Conservation (phyloP, 2,888 invertebrate species). For the Girardia tigrina region DNA sequence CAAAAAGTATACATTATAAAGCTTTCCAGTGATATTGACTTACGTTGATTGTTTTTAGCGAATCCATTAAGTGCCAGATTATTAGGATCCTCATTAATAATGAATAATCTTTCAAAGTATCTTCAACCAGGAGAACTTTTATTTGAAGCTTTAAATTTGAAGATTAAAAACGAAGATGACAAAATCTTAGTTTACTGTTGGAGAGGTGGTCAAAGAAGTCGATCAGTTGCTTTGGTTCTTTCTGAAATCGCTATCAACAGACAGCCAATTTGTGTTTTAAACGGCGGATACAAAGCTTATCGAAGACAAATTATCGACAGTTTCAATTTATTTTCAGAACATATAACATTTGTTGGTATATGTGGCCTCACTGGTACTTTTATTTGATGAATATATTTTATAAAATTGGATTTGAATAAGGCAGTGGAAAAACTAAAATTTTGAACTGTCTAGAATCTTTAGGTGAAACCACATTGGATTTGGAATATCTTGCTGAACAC, state of each 20-base stretch:
- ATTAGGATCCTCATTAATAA: not conserved
- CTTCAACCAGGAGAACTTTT: not conserved
- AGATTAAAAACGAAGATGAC: not conserved
- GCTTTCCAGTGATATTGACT: too few relatives aligned
- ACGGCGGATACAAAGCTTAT: slow-evolving; percentile 31
- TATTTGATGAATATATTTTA: not conserved
- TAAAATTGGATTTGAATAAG: not conserved
- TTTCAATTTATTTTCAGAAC: not conserved
- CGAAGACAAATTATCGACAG: not conserved
- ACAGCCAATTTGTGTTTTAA: not conserved
- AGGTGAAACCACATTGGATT: slow-evolving; percentile 25
- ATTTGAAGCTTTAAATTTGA: not conserved
- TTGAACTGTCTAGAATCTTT: not conserved
- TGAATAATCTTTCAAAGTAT: slow-evolving; percentile 2
- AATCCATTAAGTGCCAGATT: not conserved
- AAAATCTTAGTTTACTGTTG: slow-evolving; percentile 27
- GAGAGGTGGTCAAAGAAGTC: slow-evolving; percentile 13
- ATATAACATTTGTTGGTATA: not conserved
- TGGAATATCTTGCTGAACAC: slow-evolving; percentile 29
- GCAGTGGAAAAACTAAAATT: slow-evolving; percentile 24
- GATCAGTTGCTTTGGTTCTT: not conserved
- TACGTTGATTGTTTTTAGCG: not conserved
- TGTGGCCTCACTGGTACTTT: slow-evolving; percentile 23
- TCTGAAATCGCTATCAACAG: slow-evolving; percentile 15
- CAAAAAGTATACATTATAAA: not conserved